phyloP scores from a whole-genome alignment of 2,797 vertebrate genomes.

The Antrozous pallidus region DNA sequence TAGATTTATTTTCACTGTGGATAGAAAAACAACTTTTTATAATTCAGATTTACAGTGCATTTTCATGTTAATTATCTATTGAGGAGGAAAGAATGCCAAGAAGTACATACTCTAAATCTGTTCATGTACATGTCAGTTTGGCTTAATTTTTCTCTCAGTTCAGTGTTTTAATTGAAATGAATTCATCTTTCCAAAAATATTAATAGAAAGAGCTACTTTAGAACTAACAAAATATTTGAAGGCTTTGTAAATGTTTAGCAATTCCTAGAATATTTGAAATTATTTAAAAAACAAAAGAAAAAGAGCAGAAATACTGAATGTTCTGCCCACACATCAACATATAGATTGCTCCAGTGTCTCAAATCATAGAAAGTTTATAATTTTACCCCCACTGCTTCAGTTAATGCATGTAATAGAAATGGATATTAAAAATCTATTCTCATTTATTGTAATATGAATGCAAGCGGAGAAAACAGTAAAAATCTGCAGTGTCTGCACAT shows the following conservation, averaged over 20 bases:
- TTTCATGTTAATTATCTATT: background rate
- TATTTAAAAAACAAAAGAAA: background rate
- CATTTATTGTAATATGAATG: constrained; percentile 65
- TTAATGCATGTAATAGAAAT: constrained; percentile 59
- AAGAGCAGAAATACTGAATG: background rate
- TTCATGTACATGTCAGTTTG: background rate
- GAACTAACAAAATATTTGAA: constrained; percentile 21
- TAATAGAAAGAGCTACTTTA: background rate
- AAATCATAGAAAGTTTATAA: constrained; percentile 37
- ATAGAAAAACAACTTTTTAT: background rate
- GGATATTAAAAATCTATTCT: constrained; percentile 66
- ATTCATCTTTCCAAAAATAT: background rate
- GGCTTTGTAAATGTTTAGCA: background rate
- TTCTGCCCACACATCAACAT: background rate
- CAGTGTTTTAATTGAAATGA: background rate
- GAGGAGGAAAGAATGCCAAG: background rate
- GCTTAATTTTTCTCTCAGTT: background rate
- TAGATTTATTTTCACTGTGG: background rate
- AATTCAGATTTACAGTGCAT: background rate
- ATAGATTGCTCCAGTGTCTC: background rate
- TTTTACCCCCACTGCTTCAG: constrained; percentile 17
- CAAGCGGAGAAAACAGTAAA: constrained; percentile 66
- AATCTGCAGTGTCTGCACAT: constrained; percentile 62
- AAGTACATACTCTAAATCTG: background rate
- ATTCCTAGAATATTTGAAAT: background rate